Percentiles rank a stretch among this genome's conserved stretches.
These are phyloP conservation scores for Agrilus biguttatus DNA, from an alignment of 2,888 invertebrate genomes.

Conservation along the genomic window DNA sequence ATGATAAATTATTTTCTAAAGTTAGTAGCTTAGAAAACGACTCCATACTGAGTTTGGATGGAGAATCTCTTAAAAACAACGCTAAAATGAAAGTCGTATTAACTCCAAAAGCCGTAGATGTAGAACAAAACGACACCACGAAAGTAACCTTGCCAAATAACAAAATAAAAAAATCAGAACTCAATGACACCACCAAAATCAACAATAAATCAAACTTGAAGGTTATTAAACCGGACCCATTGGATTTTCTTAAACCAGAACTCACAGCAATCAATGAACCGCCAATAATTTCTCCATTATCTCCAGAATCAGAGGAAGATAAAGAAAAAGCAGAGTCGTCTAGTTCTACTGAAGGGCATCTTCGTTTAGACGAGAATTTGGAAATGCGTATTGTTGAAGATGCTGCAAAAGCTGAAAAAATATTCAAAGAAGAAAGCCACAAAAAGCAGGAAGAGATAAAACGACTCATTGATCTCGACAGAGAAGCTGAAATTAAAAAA, in stretches of 20 bases:
- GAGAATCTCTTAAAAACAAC: too few relatives aligned
- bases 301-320: slow-evolving; percentile 11
- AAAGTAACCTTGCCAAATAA: background rate
- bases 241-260: slow-evolving; percentile 43
- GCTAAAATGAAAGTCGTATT: too few relatives aligned
- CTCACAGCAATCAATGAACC: slow-evolving; percentile 35
- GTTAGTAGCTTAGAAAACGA: too few relatives aligned
- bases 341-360: too few relatives aligned
- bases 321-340: too few relatives aligned
- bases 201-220: slow-evolving; percentile 20
- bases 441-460: slow-evolving; percentile 39
- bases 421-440: slow-evolving; percentile 25
- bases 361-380: too few relatives aligned
- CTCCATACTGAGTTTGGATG: too few relatives aligned
- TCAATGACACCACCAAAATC: background rate
- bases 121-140: background rate
- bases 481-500: slow-evolving; percentile 27
- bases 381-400: slow-evolving; percentile 4
- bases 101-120: background rate
- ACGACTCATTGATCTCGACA: slow-evolving; percentile 38
- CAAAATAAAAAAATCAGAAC: slow-evolving; percentile 5
- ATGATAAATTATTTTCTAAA: too few relatives aligned
- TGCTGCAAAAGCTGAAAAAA: slow-evolving; percentile 16
- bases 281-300: too few relatives aligned
- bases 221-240: slow-evolving; percentile 40